phyloP scores from a whole-genome alignment of 2,888 invertebrate species.

The Zygothrica quintamaculata region DNA sequence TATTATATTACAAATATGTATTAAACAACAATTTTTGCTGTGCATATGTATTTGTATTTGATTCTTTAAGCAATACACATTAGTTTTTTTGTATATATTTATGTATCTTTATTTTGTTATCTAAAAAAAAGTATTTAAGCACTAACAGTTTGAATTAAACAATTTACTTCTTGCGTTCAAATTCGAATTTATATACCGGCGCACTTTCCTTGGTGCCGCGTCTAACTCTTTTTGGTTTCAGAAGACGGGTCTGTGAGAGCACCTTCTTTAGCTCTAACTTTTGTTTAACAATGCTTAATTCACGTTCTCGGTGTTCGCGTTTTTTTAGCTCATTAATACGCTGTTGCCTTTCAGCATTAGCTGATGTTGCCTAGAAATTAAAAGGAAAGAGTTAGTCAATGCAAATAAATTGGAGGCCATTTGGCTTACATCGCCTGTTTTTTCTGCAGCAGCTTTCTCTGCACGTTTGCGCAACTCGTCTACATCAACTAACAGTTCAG shows the following conservation, averaged over 20 bases:
- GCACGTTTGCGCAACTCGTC: constrained; percentile 89
- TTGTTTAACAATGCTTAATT: constrained; percentile 90
- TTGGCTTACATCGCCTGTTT: constrained; percentile 25
- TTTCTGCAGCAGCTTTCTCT: constrained; percentile 86
- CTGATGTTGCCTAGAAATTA: background rate
- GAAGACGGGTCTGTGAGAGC: constrained; percentile 87
- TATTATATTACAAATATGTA: no score
- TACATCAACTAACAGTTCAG: no score
- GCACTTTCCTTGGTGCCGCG: constrained; percentile 88
- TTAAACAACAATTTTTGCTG: no score
- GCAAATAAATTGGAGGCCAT: background rate
- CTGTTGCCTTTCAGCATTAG: constrained; percentile 83
- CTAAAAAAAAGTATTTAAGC: no score
- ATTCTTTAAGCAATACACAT: no score
- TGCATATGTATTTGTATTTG: no score
- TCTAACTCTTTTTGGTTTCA: constrained; percentile 88
- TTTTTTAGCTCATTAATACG: constrained; percentile 90
- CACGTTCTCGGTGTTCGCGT: constrained; percentile 90
- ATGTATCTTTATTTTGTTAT: background rate
- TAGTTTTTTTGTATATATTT: background rate
- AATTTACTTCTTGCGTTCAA: constrained; percentile 87
- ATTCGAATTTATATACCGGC: constrained; percentile 92
- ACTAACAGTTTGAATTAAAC: background rate
- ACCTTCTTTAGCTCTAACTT: constrained; percentile 91
- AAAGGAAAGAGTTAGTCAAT: no score